A percentile compares a stretch with the other conserved stretches of the same genome.
Evolutionary conservation across 2,113 vertebrate species (phyloP).

Genomic region (Bubo bubo): DNA sequence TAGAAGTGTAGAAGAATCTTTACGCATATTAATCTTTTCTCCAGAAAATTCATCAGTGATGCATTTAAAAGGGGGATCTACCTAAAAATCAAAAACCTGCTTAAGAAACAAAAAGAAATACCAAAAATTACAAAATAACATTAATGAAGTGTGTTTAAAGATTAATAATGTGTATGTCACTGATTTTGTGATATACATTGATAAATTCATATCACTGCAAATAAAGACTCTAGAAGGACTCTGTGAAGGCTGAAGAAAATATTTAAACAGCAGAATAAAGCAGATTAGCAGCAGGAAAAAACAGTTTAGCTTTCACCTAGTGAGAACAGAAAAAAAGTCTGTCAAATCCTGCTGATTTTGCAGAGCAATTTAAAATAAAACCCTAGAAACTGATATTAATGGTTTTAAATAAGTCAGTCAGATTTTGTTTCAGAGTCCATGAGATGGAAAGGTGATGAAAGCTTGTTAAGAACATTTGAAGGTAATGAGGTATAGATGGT

Average conservation of each 20-base stretch:
- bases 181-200: background rate
- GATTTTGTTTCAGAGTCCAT: background rate
- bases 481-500: background rate
- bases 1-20: background rate
- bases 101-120: background rate
- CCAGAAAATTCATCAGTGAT: background rate
- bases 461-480: background rate
- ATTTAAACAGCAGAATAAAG: background rate
- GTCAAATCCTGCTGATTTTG: background rate
- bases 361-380: background rate
- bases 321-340: background rate
- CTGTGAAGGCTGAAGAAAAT: background rate
- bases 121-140: background rate
- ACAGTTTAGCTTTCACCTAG: background rate
- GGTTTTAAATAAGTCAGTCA: background rate
- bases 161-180: background rate
- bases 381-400: background rate
- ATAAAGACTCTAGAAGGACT: background rate
- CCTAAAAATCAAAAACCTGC: background rate
- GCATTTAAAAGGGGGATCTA: background rate
- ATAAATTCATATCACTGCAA: background rate
- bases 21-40: background rate
- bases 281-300: background rate
- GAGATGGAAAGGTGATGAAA: background rate
- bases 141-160: background rate